A percentile compares a stretch with the other conserved stretches of the same genome.
Conservation (phyloP, 2,888 invertebrate species). For the Tanytarsus gracilentus region DNA sequence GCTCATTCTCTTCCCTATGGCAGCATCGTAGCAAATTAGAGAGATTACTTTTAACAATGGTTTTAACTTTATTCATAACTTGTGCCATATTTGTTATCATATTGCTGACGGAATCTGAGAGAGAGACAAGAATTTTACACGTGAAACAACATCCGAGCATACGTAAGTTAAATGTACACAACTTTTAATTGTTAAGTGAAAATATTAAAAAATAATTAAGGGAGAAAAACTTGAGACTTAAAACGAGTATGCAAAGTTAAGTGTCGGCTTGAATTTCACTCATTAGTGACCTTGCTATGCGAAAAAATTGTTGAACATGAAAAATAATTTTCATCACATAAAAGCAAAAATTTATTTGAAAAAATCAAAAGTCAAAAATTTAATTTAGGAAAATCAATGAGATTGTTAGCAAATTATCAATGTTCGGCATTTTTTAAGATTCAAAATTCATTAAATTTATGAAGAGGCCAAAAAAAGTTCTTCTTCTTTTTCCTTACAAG, state of each 20-base stretch:
- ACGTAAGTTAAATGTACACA: neutral
- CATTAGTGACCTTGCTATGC: too few relatives aligned
- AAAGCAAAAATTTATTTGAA: too few relatives aligned
- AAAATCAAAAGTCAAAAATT: too few relatives aligned
- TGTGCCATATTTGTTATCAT: constrained; percentile 52
- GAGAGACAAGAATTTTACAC: constrained; percentile 45
- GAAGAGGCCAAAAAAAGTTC: too few relatives aligned
- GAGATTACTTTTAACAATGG: constrained; percentile 48
- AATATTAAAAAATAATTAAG: neutral
- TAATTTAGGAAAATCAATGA: neutral
- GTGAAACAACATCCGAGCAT: constrained; percentile 33
- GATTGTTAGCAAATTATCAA: neutral
- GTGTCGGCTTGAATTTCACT: too few relatives aligned
- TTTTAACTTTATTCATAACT: constrained; percentile 50
- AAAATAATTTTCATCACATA: too few relatives aligned
- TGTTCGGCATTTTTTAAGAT: too few relatives aligned
- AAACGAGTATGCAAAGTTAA: too few relatives aligned
- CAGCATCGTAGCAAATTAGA: constrained; percentile 61
- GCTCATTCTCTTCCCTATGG: constrained; percentile 58
- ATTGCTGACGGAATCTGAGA: constrained; percentile 47
- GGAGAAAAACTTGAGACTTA: too few relatives aligned
- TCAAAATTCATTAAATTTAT: too few relatives aligned
- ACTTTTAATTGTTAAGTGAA: neutral
- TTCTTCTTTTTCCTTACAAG: too few relatives aligned
- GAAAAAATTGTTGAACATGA: too few relatives aligned